phyloP scores from a whole-genome alignment of 1,140 invertebrate species.

The Hyposmocoma kahamanoa region DNA sequence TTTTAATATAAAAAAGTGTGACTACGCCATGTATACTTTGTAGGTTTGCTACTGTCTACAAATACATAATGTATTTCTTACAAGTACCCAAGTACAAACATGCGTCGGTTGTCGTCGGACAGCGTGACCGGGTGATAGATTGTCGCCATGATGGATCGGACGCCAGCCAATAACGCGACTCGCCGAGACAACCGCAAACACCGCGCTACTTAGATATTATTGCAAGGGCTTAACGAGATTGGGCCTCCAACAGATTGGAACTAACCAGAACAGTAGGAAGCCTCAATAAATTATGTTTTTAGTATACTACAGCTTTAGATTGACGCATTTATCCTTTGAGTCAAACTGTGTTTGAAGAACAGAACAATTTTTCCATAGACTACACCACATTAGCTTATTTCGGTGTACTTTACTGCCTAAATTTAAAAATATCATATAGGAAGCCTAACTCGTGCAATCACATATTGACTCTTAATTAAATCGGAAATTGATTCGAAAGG shows the following conservation, averaged over 20 bases:
- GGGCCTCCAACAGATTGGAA: constrained; percentile 7
- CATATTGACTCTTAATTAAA: no score
- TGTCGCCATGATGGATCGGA: constrained; percentile 35
- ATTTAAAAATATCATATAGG: no score
- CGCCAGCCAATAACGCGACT: constrained; percentile 13
- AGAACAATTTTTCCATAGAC: no score
- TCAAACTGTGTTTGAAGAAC: no score
- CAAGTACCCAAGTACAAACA: not conserved
- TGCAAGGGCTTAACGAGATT: constrained; percentile 16
- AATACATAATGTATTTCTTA: not conserved
- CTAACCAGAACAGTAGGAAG: not conserved
- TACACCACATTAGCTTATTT: no score
- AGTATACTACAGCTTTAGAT: no score
- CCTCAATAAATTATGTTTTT: no score
- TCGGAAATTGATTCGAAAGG: no score
- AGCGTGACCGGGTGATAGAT: constrained; percentile 28
- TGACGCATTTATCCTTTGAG: no score
- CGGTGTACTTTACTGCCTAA: no score
- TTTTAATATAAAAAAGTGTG: no score
- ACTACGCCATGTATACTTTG: not conserved
- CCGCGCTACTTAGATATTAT: constrained; percentile 19
- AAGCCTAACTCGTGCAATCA: no score
- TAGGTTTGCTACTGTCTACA: not conserved
- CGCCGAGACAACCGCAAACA: constrained; percentile 26
- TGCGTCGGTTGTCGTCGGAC: not conserved